These are phyloP conservation scores for Hydraecia micacea DNA, from an alignment of 2,888 invertebrate species.

Conservation along the genomic window DNA sequence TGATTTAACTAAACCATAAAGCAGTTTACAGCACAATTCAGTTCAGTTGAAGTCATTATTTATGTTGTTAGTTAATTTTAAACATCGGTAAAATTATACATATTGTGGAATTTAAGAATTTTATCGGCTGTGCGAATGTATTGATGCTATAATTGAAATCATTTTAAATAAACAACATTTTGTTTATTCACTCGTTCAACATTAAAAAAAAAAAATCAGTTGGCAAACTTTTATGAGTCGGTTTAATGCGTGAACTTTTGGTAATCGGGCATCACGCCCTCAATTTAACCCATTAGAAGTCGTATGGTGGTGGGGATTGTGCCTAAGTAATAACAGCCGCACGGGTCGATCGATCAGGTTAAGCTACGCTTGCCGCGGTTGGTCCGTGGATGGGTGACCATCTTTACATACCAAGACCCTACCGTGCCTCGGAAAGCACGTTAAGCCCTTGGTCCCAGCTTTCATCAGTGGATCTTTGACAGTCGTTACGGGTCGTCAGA, in stretches of 20 bases:
- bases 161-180: background rate
- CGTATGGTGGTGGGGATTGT: too few species aligned
- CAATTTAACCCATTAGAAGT: background rate
- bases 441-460: too few species aligned
- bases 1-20: background rate
- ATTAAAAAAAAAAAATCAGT: background rate
- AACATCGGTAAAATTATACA: background rate
- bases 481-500: too few species aligned
- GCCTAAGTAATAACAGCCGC: too few species aligned
- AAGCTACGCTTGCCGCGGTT: too few species aligned
- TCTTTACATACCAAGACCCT: too few species aligned
- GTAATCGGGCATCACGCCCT: background rate
- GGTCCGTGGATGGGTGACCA: too few species aligned
- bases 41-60: background rate
- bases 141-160: background rate
- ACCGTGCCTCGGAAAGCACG: too few species aligned
- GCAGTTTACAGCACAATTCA: background rate
- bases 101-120: background rate
- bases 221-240: background rate
- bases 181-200: too few species aligned
- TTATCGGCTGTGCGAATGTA: background rate
- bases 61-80: background rate
- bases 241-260: background rate
- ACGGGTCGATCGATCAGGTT: too few species aligned
- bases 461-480: too few species aligned